phyloP scores from a whole-genome alignment of 2,797 vertebrate genomes.

The Clarias platycephalus region DNA sequence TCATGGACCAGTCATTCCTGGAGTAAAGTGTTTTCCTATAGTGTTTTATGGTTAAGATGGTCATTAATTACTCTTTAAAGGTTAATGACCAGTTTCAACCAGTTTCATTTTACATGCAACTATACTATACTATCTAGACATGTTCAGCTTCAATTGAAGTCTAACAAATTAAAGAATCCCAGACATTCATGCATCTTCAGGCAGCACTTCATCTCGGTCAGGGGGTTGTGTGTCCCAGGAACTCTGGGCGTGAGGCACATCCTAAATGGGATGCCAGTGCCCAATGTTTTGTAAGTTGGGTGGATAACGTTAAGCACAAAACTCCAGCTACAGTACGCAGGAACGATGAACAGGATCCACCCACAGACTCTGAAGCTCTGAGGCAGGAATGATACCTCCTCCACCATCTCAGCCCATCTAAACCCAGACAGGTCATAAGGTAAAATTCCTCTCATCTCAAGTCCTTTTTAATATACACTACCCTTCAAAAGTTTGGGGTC shows the following conservation, averaged over 20 bases:
- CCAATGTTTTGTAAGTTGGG: neutral
- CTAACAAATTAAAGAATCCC: neutral
- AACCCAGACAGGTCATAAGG: neutral
- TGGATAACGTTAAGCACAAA: neutral
- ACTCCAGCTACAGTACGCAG: neutral
- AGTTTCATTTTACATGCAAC: neutral
- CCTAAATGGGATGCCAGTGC: neutral
- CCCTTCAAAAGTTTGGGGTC: too few species aligned
- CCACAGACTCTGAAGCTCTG: neutral
- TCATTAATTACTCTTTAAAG: conserved; percentile 15
- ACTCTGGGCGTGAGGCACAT: neutral
- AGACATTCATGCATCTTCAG: neutral
- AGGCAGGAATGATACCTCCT: neutral
- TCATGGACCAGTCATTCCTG: neutral
- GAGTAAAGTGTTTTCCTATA: neutral
- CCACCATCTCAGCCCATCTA: neutral
- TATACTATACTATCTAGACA: neutral
- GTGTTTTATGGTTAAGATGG: conserved; percentile 4
- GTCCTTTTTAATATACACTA: neutral
- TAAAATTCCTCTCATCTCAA: neutral
- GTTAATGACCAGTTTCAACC: neutral
- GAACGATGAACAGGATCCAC: neutral
- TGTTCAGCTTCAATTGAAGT: neutral
- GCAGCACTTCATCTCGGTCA: neutral
- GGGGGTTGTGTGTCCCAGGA: neutral